phyloP scores from a whole-genome alignment of 1,140 invertebrate species.

The Drosophila ohnishii region DNA sequence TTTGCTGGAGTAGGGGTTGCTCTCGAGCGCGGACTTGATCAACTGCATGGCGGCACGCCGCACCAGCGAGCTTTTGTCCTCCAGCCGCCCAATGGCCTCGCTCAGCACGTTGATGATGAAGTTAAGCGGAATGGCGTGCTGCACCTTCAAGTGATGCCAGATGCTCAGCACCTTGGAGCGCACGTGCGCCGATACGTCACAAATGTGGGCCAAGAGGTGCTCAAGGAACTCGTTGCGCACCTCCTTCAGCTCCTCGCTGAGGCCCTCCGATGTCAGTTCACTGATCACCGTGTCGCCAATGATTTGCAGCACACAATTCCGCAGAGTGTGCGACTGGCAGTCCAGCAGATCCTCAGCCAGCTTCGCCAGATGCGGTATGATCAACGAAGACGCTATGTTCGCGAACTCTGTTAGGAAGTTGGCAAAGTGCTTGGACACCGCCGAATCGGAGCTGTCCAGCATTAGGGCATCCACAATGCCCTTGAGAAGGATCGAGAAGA shows the following conservation, averaged over 20 bases:
- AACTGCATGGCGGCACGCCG: conserved; percentile 91
- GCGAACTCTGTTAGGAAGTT: conserved; percentile 74
- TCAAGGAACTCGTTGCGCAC: conserved; percentile 89
- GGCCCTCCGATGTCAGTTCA: conserved; percentile 87
- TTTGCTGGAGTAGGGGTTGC: conserved; percentile 89
- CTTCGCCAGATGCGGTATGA: conserved; percentile 75
- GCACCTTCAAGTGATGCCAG: conserved; percentile 89
- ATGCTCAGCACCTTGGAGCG: conserved; percentile 91
- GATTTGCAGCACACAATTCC: conserved; percentile 91
- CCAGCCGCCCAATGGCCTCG: conserved; percentile 87
- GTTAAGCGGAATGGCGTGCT: conserved; percentile 89
- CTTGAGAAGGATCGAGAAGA: conserved; percentile 74
- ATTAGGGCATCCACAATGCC: conserved; percentile 67
- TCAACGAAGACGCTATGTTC: conserved; percentile 61
- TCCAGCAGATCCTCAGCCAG: conserved; percentile 73
- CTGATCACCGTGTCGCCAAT: conserved; percentile 89
- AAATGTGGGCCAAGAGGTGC: conserved; percentile 90
- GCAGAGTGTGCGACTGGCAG: conserved; percentile 88
- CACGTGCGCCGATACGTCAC: conserved; percentile 92
- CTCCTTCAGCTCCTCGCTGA: conserved; percentile 87
- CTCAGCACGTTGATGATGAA: conserved; percentile 87
- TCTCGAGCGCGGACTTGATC: conserved; percentile 89
- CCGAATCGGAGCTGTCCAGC: conserved; percentile 62
- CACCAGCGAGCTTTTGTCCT: conserved; percentile 91
- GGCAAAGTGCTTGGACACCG: conserved; percentile 68